Evolutionary conservation across 2,888 invertebrate genomes (phyloP), one percentile per base, ranked within the genome.

Genomic region (Drosophila stalkeri): DNA sequence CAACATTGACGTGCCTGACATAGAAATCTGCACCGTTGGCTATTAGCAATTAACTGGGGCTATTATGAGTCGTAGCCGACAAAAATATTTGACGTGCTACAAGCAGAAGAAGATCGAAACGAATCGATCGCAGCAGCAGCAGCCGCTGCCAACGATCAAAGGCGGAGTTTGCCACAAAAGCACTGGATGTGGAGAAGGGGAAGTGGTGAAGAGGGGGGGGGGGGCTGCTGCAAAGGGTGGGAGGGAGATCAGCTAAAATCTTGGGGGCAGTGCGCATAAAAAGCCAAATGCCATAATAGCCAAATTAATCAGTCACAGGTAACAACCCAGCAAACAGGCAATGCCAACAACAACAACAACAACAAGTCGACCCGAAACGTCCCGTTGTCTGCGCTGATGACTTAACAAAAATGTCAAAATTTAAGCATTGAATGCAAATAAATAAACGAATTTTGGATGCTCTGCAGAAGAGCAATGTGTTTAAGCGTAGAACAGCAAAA

Each of bases 11-110:
- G 80, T 88, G 73, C 51, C 85, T 89, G 87, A 89, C 87, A 87
- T 78, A 89, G 90, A 87, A 87, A 87, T 89, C 87, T 87, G 87
- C 87, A 87, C 90, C 86, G 86, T 87, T 86, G 87, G 87, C 87
- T 86, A 89, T 87, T 87, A 87, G 87, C 88, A 87, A 90, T 87
- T 87, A 87, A 87, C 90, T 87, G 90, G 87, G 87, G 81, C 90
- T 87, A 87, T 87, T 87, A 87, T 89, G 75, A 90, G 78, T 77
- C 65, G 57, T 57, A 79, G 63, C 71, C 67, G 75, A 78, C 77
- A 77, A 60, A 74, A 68, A 79, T 78, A 86, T 81, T 89, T 86
- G 86, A 86, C 88, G 79, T 89, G 90, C 88, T 82, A 86, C 77
- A 89, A 89, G 81, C 88, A 87, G 86, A 89, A 86, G 90, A 89